Evolutionary conservation across 64 coral and sea anemone genomes (phyloP), one percentile per base, ranked within the genome.

Genomic region (Stichodactyla helianthus): DNA sequence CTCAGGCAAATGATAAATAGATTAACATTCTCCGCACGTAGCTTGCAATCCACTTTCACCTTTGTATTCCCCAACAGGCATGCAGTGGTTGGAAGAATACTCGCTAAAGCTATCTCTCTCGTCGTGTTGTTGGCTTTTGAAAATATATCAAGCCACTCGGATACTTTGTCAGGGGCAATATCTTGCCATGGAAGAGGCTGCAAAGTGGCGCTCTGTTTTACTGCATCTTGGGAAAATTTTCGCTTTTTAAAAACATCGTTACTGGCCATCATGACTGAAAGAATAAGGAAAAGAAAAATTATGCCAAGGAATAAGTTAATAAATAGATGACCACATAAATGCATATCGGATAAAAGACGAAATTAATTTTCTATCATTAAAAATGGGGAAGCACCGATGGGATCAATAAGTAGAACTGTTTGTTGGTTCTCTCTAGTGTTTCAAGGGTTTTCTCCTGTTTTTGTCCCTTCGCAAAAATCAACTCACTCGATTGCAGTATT

Each of bases 1-100:
- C 59, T 82, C 17, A 87, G 20, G 52, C 77, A 87, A 44, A 92
- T 82, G 50, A 87, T n/a, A n/a, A 83, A 92, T 7, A 92, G 74
- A 50, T 92, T 92, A 2, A 87, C 50, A 14, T 52, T 25, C 52
- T 92, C 85, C 22, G 10, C 51, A 6, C 12, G 55, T 10, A 92
- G 23, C 54, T 54, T 83, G 62, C 85, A 92, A 7, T 87, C 63
- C 23, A 92, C 85, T 31, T 83, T 87, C 19, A 87, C 80, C 61
- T 85, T 85, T 35, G 71, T 50, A 18, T 71, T 53, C 2, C 71
- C 86, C 71, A 87, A 25, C 51, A 87, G 59, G 53, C 86, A 87
- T 19, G 86, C 74, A 55, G 58, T 58, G 2, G 54, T 87, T 20
- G 86, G 86, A 5, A 78, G 86, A 50, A 87, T 79, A 44, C 71